phyloP scores from a whole-genome alignment of 37 sponge, comb jelly and placozoan genomes.

The Agelas oroides region DNA sequence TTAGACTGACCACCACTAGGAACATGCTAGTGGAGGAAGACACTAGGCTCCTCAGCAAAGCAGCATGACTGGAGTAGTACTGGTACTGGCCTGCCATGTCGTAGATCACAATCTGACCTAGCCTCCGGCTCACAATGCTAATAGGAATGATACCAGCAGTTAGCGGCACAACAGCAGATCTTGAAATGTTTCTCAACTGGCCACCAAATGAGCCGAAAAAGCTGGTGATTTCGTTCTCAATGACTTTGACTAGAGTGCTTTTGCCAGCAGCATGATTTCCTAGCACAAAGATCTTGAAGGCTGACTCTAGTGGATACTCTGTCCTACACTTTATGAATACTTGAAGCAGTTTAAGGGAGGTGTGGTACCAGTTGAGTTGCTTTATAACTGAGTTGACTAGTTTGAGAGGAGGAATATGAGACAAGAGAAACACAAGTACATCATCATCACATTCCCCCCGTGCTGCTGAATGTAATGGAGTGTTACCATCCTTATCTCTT shows the following conservation, averaged over 20 bases:
- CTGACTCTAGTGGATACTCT: conserved; percentile 5
- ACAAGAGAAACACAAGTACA: too few species aligned
- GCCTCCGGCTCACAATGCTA: not conserved
- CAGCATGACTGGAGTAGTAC: conserved; percentile 20
- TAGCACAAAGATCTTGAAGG: not conserved
- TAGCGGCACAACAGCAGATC: not conserved
- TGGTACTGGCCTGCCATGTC: conserved; percentile 22
- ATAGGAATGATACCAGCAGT: conserved; percentile 3
- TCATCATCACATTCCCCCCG: too few species aligned
- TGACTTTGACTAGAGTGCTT: conserved; percentile 3
- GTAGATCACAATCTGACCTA: conserved; percentile 12
- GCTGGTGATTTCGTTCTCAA: not conserved
- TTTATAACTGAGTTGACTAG: too few species aligned
- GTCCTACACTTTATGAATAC: too few species aligned
- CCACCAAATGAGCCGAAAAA: too few species aligned
- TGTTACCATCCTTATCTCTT: too few species aligned
- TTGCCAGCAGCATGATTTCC: conserved; percentile 11
- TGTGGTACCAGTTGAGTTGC: too few species aligned
- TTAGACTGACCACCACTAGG: conserved; percentile 1
- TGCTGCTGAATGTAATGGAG: too few species aligned
- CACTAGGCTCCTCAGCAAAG: not conserved
- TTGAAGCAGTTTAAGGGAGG: too few species aligned
- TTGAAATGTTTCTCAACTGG: not conserved
- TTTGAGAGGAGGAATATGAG: too few species aligned
- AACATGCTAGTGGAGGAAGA: not conserved